phyloP scores from a whole-genome alignment of 1,140 invertebrate genomes.

The Globodera ellingtonae region DNA sequence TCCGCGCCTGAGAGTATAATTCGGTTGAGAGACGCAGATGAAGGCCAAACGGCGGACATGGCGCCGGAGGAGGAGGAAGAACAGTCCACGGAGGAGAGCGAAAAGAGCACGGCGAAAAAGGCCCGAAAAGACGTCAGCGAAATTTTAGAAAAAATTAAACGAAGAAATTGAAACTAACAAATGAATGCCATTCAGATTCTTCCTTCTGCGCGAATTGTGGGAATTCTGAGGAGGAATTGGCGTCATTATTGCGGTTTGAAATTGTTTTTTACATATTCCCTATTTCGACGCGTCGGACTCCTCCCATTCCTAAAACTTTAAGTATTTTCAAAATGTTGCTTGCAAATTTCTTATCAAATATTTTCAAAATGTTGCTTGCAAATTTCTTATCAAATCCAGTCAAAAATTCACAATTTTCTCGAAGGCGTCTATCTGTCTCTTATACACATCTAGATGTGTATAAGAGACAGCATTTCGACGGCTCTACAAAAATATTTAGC shows the following conservation, averaged over 20 bases:
- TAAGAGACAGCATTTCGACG: too few relatives aligned
- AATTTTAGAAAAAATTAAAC: slow-evolving; percentile 78
- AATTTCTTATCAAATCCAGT: too few relatives aligned
- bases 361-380: too few relatives aligned
- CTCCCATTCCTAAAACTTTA: too few relatives aligned
- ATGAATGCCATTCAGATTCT: slow-evolving; percentile 66
- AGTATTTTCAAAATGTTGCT: too few relatives aligned
- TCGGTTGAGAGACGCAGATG: slow-evolving; percentile 63
- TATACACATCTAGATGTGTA: too few relatives aligned
- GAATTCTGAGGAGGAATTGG: slow-evolving; percentile 94
- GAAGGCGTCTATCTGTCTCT: too few relatives aligned
- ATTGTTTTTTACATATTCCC: too few relatives aligned
- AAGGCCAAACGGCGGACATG: slow-evolving; percentile 56
- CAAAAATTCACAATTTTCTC: too few relatives aligned
- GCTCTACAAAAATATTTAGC: too few relatives aligned
- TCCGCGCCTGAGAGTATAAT: slow-evolving; percentile 72
- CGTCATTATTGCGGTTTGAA: slow-evolving; percentile 83
- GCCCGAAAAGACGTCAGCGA: slow-evolving; percentile 82
- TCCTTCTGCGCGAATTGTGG: slow-evolving; percentile 86
- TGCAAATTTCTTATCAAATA: too few relatives aligned
- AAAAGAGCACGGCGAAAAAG: slow-evolving; percentile 25
- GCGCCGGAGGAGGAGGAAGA: slow-evolving; percentile 40
- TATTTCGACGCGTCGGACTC: too few relatives aligned
- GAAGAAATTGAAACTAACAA: slow-evolving; percentile 79
- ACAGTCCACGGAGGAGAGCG: slow-evolving; percentile 26